Percentiles rank a stretch among this genome's conserved stretches.
phyloP scores from a whole-genome alignment of 2,797 vertebrate species.

The Pteronotus mesoamericanus region DNA sequence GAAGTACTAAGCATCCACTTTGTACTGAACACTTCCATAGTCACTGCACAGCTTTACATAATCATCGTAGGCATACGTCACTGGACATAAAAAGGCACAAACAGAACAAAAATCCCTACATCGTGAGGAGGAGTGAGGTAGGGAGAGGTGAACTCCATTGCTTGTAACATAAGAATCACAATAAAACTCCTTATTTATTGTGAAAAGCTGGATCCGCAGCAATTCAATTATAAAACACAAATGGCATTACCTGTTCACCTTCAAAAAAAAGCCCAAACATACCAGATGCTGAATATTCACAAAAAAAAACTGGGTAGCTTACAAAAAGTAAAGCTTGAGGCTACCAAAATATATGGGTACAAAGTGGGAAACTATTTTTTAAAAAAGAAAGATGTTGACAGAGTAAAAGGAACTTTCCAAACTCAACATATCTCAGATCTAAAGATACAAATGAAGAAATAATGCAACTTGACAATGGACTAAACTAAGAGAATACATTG shows the following conservation, averaged over 20 bases:
- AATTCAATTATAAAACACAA: slow-evolving; percentile 22
- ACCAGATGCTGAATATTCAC: neutral
- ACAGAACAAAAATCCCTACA: neutral
- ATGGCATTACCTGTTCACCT: neutral
- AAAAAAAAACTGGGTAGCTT: neutral
- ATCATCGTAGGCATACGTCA: neutral
- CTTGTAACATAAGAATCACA: neutral
- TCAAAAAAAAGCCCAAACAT: neutral
- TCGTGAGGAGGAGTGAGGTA: neutral
- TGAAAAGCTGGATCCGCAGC: neutral
- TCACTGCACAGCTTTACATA: neutral
- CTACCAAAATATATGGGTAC: neutral
- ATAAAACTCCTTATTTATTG: neutral
- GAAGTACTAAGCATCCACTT: neutral
- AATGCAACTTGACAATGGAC: neutral
- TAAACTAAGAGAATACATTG: neutral
- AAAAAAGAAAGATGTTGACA: neutral
- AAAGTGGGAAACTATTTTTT: neutral
- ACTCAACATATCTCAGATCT: slow-evolving; percentile 11
- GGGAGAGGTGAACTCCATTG: neutral
- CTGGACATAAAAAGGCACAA: neutral
- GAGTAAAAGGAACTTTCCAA: slow-evolving; percentile 56
- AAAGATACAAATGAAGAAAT: slow-evolving; percentile 35
- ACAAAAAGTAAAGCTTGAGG: neutral
- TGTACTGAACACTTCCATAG: neutral